phyloP scores from a whole-genome alignment of 2,888 invertebrate species.

The Rhorus exstirpatorius region DNA sequence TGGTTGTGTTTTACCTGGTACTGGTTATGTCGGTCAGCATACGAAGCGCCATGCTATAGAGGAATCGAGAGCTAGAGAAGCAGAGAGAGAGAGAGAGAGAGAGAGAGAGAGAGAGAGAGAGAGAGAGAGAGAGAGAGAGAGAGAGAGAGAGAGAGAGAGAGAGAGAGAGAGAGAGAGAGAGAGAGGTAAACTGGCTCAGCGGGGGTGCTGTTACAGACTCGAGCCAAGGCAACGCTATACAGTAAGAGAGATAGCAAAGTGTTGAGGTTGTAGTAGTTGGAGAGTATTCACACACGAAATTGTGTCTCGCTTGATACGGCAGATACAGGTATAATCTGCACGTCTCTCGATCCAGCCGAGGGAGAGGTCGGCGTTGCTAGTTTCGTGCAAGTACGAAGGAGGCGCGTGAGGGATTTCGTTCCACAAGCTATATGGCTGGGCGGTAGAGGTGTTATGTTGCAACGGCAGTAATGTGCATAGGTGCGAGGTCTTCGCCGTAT shows the following conservation, averaged over 20 bases:
- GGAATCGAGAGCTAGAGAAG: background rate
- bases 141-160: background rate
- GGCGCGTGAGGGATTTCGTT: conserved; percentile 40
- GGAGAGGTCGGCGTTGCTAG: conserved; percentile 31
- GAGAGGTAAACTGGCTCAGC: conserved; percentile 25
- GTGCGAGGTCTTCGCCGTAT: conserved; percentile 51
- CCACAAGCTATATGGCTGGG: conserved; percentile 31
- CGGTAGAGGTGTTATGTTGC: conserved; percentile 50
- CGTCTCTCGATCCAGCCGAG: conserved; percentile 21
- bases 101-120: background rate
- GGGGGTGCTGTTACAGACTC: conserved; percentile 32
- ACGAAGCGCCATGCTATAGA: conserved; percentile 12
- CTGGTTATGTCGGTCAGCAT: conserved; percentile 27
- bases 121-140: conserved; percentile 13
- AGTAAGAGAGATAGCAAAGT: conserved; percentile 55
- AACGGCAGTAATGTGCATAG: conserved; percentile 59
- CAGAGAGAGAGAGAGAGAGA: background rate
- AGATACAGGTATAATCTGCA: conserved; percentile 43
- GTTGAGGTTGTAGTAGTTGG: conserved; percentile 30
- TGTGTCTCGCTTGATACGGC: conserved; percentile 18
- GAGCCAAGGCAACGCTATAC: conserved; percentile 18
- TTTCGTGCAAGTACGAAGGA: conserved; percentile 42
- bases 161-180: background rate
- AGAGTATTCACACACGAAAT: conserved; percentile 1
- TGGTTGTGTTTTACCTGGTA: conserved; percentile 44